Conservation (phyloP, 2,113 vertebrate genomes). For the Menidia beryllina region DNA sequence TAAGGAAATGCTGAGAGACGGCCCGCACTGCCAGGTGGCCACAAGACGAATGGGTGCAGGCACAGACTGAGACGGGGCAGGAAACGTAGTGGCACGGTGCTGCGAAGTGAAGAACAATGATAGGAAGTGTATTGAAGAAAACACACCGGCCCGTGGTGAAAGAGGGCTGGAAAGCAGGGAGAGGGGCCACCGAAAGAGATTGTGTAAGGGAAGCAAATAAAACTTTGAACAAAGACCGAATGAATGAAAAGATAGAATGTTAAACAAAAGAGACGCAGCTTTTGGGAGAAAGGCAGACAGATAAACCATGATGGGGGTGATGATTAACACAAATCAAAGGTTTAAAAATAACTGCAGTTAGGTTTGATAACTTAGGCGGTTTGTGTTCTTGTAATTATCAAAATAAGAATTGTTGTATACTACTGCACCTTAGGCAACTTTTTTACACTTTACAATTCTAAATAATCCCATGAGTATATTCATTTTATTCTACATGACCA, state of each 20-base stretch:
- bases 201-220: slow-evolving; percentile 27
- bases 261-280: background rate
- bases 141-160: slow-evolving; percentile 62
- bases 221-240: background rate
- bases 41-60: slow-evolving; percentile 60
- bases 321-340: too few species aligned
- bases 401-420: too few species aligned
- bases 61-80: slow-evolving; percentile 63
- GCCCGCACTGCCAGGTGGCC: slow-evolving; percentile 69
- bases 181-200: slow-evolving; percentile 24
- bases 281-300: background rate
- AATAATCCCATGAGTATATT: too few species aligned
- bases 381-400: too few species aligned
- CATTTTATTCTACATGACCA: too few species aligned
- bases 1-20: slow-evolving; percentile 56
- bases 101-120: slow-evolving; percentile 77
- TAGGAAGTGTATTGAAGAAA: slow-evolving; percentile 80
- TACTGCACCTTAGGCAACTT: too few species aligned
- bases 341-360: too few species aligned
- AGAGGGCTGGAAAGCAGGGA: slow-evolving; percentile 57
- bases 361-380: too few species aligned
- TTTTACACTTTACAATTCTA: too few species aligned
- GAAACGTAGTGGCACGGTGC: slow-evolving; percentile 63
- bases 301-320: slow-evolving; percentile 1
- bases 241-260: slow-evolving; percentile 4